Evolutionary conservation across 2,113 vertebrate species (phyloP).

Genomic region (Chauna torquata): DNA sequence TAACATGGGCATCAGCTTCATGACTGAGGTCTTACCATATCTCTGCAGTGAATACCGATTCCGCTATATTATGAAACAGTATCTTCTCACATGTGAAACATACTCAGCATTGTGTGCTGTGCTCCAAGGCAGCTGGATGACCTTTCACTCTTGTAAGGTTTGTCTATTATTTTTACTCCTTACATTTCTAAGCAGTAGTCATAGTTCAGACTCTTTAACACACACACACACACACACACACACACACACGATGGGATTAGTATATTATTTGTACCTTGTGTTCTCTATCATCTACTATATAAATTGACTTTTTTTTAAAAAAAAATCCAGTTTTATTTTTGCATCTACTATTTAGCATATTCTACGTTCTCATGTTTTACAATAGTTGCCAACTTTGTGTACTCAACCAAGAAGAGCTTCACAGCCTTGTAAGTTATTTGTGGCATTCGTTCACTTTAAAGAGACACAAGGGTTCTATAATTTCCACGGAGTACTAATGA

Average conservation of each 20-base stretch:
- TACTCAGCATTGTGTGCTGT: neutral
- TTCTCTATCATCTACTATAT: neutral
- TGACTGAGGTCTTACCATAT: neutral
- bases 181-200: neutral
- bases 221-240: too few relatives aligned
- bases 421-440: neutral
- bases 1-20: neutral
- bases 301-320: neutral
- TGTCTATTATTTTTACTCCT: neutral
- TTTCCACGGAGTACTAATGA: accelerated
- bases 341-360: neutral
- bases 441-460: neutral
- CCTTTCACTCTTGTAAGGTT: neutral
- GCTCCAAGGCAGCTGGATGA: neutral
- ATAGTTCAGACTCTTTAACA: neutral
- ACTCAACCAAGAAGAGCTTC: neutral
- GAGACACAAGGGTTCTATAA: neutral
- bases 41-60: neutral
- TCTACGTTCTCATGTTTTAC: neutral
- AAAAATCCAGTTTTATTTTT: neutral
- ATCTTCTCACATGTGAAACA: neutral
- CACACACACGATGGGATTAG: too few relatives aligned
- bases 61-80: neutral
- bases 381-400: accelerated
- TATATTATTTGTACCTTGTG: neutral